A percentile compares a stretch with the other conserved stretches of the same genome.
phyloP scores from a whole-genome alignment of 1,140 invertebrate species.

The Agrypnia vestita region DNA sequence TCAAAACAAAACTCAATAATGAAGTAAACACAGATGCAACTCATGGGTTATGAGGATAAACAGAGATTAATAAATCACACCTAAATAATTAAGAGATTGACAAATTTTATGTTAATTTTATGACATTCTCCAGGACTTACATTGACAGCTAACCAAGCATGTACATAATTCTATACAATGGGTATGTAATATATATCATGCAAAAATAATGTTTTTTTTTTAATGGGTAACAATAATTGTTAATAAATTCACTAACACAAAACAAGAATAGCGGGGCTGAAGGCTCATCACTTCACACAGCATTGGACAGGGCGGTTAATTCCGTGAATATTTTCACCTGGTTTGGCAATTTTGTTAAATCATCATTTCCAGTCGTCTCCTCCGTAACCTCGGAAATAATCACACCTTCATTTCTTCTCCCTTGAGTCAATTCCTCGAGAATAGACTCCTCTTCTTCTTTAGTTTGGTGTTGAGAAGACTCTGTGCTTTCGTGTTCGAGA shows the following conservation, averaged over 20 bases:
- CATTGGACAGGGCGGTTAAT: background rate
- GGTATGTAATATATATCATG: background rate
- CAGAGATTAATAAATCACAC: too few species aligned
- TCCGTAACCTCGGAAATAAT: background rate
- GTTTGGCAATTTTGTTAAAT: background rate
- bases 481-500: background rate
- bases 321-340: conserved; percentile 20
- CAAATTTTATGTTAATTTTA: too few species aligned
- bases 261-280: background rate
- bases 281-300: background rate
- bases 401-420: background rate
- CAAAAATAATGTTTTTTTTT: background rate
- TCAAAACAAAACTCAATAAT: too few species aligned
- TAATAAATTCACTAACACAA: background rate
- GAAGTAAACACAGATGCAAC: too few species aligned
- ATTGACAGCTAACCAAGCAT: too few species aligned
- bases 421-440: conserved; percentile 12
- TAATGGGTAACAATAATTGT: background rate
- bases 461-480: conserved; percentile 4
- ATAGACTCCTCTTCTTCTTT: conserved; percentile 4
- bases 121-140: too few species aligned
- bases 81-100: too few species aligned
- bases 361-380: background rate
- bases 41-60: too few species aligned
- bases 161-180: too few species aligned